phyloP scores from a whole-genome alignment of 2,888 invertebrate species.

The Corbicula japonica region DNA sequence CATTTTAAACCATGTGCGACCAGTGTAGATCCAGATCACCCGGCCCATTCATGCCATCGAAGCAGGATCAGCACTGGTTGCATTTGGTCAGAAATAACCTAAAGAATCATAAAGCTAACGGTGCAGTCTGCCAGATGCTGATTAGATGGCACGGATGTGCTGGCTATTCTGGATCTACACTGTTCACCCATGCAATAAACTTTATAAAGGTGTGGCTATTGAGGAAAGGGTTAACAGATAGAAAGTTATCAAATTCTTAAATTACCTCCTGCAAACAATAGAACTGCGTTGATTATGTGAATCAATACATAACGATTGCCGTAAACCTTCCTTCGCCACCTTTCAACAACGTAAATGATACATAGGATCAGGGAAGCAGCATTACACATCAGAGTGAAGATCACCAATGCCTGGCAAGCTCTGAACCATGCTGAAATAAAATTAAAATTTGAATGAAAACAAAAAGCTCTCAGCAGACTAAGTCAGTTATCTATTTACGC shows the following conservation, averaged over 20 bases:
- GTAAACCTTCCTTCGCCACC: conserved; percentile 64
- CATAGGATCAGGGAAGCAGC: conserved; percentile 65
- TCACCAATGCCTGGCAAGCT: conserved; percentile 72
- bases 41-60: too few species aligned
- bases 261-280: conserved; percentile 71
- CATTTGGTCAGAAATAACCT: too few species aligned
- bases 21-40: too few species aligned
- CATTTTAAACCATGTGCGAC: too few species aligned
- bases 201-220: not conserved
- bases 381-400: conserved; percentile 73
- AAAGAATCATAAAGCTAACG: too few species aligned
- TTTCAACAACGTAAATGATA: conserved; percentile 66
- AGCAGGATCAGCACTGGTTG: too few species aligned
- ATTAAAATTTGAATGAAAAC: not conserved
- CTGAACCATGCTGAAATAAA: conserved; percentile 77
- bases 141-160: too few species aligned
- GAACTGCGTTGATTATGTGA: conserved; percentile 65
- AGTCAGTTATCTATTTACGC: too few species aligned
- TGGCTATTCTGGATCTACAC: too few species aligned
- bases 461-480: not conserved
- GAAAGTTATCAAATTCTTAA: not conserved
- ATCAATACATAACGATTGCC: conserved; percentile 59
- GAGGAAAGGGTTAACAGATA: not conserved
- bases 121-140: too few species aligned
- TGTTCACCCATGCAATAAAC: too few species aligned